Base-by-base conservation (phyloP, 2,797 vertebrate species). In the Sphenodon punctatus region DNA sequence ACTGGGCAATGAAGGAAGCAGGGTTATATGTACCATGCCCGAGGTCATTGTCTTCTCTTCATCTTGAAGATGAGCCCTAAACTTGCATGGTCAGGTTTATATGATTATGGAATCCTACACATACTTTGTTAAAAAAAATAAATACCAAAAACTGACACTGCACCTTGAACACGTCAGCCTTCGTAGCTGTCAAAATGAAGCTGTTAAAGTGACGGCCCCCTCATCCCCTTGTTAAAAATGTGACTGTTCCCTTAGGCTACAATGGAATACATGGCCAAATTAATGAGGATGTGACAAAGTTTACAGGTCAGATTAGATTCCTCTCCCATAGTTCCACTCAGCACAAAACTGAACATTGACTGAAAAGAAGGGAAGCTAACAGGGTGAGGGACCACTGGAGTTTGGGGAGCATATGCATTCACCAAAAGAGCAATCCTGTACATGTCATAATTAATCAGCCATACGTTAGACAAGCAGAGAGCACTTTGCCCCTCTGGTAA, bases 391-490 rank as follows among this genome's bases (percentile, higher is more conserved):
- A 55, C 7, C 1, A 45, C 8, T 1, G 53, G 73, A 61, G 80
- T 73, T 43, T 86, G 56, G 75, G 81, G 86, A 82, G 77, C 51
- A 0, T 58, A 81, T 68, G 87, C 0, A 23, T 8, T 56, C 88
- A 61, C 74, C 91, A 89, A 94, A 92, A 88, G 89, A 92, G 90
- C 92, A 91, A 88, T 79, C 69, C 88, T 91, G 93, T 80, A 8
- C 72, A 55, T 93, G 92, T 88, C 92, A 86, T 36, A 67, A 78
- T 49, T 66, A 70, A 92, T 92, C 87, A 93, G 85, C 60, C 8
- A 0, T 78, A 3, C 0, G 30, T 13, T 13, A 72, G 92, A 80
- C 17, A 1, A 30, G 81, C 38, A 10, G 78, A 32, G 17, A 68
- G 17, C 0, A 6, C 75, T 80, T 23, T 2, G 75, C 38, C 74